phyloP scores from a whole-genome alignment of 2,888 invertebrate species.

The Rhaphigaster nebulosa region DNA sequence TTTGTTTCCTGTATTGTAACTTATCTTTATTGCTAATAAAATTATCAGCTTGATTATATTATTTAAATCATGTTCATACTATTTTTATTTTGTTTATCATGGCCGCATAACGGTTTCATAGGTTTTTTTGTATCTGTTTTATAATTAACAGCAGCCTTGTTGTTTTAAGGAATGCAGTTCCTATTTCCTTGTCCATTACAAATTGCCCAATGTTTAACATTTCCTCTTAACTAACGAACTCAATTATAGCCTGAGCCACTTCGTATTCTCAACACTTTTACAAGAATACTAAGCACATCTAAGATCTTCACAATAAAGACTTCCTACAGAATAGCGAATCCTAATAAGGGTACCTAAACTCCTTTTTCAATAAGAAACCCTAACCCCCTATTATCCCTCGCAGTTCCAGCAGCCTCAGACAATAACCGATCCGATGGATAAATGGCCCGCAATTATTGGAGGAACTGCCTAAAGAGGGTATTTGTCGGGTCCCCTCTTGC shows the following conservation, averaged over 20 bases:
- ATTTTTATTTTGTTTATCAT: too few relatives aligned
- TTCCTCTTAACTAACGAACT: neutral
- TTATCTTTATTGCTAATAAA: too few relatives aligned
- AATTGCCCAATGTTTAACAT: neutral
- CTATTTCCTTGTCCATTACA: too few relatives aligned
- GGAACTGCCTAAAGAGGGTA: neutral
- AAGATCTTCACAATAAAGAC: neutral
- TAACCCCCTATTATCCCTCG: neutral
- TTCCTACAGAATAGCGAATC: too few relatives aligned
- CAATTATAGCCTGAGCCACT: neutral
- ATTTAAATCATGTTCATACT: too few relatives aligned
- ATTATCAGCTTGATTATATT: too few relatives aligned
- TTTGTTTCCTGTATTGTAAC: too few relatives aligned
- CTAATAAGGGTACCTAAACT: neutral
- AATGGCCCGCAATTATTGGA: conserved; percentile 23
- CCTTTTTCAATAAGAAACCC: conserved; percentile 11
- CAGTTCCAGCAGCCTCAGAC: neutral
- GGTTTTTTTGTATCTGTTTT: too few relatives aligned
- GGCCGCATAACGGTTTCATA: too few relatives aligned
- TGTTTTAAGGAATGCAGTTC: too few relatives aligned
- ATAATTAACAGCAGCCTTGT: too few relatives aligned
- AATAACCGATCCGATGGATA: neutral
- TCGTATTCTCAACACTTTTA: neutral
- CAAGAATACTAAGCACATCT: neutral
- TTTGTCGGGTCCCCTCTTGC: neutral